Evolutionary conservation across 2,113 vertebrate species (phyloP), one percentile per base, ranked within the genome.

Genomic region (Desmodus rotundus): DNA sequence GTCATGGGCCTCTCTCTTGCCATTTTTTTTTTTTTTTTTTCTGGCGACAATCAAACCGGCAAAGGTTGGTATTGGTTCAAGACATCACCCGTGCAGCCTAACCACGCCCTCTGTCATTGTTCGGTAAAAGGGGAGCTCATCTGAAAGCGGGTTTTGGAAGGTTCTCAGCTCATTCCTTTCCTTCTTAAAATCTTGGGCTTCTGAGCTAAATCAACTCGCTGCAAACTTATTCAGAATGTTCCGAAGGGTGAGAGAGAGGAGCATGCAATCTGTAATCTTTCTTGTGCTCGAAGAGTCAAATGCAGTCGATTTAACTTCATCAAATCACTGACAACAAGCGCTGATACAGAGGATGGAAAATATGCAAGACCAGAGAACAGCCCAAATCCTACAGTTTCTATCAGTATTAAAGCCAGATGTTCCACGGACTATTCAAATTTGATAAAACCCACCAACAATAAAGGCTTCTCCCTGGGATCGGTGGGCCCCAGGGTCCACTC

Each of bases 351-450:
- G 38, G 38, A 96, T 98, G 98, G 98, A 99, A 99, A 98, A 95
- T 98, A 98, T 98, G 97, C 97, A 97, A 96, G 96, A 97, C 98
- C 98, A 98, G 98, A 98, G 97, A 98, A 98, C 95, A 98, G 98
- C 97, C 98, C 99, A 98, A 98, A 98, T 74, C 95, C 97, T 98
- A 96, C 97, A 97, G 98, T 95, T 98, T 97, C 95, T 15, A 52
- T 96, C 89, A 97, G 98, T 98, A 98, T 99, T 99, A 98, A 99
- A 99, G 98, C 98, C 99, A 99, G 98, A 99, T 99, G 97, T 99
- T 99, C 98, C 98, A 83, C 98, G 98, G 98, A 97, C 98, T 98
- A 97, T 97, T 99, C 98, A 98, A 98, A 98, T 98, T 98, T 98
- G 97, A 98, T 99, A 99, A 99, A 98, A 98, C 96, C 77, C 97